Conservation (phyloP, 2,888 invertebrate species). For the Pollenia angustigena region DNA sequence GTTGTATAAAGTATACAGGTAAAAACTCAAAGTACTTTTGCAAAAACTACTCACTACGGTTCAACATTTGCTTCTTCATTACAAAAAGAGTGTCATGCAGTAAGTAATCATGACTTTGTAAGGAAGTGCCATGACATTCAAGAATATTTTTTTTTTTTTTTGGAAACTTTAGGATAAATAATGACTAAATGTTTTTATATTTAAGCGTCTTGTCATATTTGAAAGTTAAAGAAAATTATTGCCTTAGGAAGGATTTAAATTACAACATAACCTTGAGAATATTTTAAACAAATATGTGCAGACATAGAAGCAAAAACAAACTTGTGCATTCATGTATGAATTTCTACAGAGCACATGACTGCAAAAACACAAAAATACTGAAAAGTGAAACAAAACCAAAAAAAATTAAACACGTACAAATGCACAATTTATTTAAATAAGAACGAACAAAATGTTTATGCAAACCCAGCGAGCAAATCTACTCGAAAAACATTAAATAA, state of each 20-base stretch:
- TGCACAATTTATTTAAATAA: neutral
- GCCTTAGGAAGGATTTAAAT: constrained; percentile 13
- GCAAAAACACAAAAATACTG: neutral
- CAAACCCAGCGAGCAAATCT: no score
- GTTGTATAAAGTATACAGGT: neutral
- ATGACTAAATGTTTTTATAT: neutral
- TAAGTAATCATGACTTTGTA: neutral
- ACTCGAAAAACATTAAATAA: no score
- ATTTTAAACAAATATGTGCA: neutral
- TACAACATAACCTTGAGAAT: constrained; percentile 9
- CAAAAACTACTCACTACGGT: neutral
- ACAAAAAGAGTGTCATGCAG: neutral
- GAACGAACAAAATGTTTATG: no score
- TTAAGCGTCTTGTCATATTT: neutral
- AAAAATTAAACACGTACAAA: neutral
- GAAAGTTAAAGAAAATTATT: constrained; percentile 7
- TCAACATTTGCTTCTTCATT: neutral
- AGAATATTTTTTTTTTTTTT: neutral
- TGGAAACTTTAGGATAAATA: constrained; percentile 19
- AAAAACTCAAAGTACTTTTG: neutral
- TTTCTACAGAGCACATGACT: neutral
- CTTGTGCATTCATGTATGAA: neutral
- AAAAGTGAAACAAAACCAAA: neutral
- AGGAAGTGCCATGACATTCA: neutral
- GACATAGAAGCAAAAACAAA: neutral